Percentiles rank a stretch among this genome's conserved stretches.
Conservation (phyloP, 2,888 invertebrate species). For the Gerris lacustris region DNA sequence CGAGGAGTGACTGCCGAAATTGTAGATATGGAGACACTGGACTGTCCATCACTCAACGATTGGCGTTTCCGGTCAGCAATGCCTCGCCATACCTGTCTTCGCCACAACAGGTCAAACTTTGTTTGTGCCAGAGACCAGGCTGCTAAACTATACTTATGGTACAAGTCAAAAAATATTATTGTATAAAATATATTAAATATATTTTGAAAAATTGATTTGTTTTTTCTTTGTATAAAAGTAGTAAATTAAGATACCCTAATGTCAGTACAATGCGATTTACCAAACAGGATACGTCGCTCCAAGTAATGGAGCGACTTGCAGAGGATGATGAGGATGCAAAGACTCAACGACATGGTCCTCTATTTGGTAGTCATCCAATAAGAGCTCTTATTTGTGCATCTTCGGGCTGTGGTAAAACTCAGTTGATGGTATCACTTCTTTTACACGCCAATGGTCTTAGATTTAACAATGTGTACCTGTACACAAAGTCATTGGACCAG, state of each 20-base stretch:
- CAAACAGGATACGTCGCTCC: no score
- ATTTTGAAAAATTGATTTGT: no score
- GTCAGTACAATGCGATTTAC: no score
- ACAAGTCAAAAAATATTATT: no score
- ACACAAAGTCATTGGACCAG: conserved; percentile 34
- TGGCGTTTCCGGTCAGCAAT: neutral
- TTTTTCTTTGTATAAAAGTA: no score
- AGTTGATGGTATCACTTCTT: conserved; percentile 28
- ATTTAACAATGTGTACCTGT: conserved; percentile 36
- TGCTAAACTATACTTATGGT: neutral
- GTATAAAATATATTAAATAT: no score
- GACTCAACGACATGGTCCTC: neutral
- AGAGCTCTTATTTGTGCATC: conserved; percentile 26
- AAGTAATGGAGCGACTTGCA: no score
- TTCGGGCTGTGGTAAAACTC: conserved; percentile 27
- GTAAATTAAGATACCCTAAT: no score
- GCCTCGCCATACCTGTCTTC: neutral
- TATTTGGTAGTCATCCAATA: conserved; percentile 18
- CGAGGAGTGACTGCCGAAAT: neutral
- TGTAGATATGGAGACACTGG: neutral
- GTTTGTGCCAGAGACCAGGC: neutral
- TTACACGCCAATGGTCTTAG: conserved; percentile 33
- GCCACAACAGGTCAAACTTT: neutral
- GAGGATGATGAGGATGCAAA: no score
- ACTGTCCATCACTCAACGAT: neutral